Base-by-base conservation (phyloP, 2,113 vertebrate species). In the Tor tambroides region DNA sequence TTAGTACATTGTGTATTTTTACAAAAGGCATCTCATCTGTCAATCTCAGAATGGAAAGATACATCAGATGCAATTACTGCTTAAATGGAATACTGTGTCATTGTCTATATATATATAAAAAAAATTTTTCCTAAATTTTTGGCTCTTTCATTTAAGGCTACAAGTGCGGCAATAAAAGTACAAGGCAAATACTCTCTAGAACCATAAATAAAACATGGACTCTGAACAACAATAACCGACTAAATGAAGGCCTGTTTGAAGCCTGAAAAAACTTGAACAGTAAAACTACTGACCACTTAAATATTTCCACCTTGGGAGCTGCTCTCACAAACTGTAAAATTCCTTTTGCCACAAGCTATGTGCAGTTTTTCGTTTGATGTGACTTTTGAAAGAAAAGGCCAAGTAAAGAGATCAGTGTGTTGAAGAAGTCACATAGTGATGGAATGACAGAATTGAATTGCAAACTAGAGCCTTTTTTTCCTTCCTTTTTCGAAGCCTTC, bases 41-140 rank as follows among this genome's bases (percentile, higher is more conserved):
- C 38, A 43, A 38, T 87, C 51, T 28, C 49, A 59, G 35, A 61
- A 23, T 71, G 19, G 61, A 80, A 80, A 88, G 41, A 79, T 43
- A 43, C 41, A 21, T 56, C 85, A 30, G 59, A 12, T 12, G 80
- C 65, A 65, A 80, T 43, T 54, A 85, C 72, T 82, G 61, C 82
- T 72, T 90, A 91, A 93, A 85, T 88, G 82, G 91, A 92, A 89
- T 90, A 90, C 90, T 56, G 91, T 91, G 87, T 87, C 61, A 80
- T 87, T 89, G 85, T 72, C 75, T 67, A 23, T n/a, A 43, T 74
- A n/a, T 41, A 12, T n/a, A 11, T 14, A 12, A n/a, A n/a, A n/a
- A n/a, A n/a, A n/a, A n/a, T n/a, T n/a, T n/a, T 61, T 8, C 26
- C 28, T 51, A 23, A 38, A 23, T 56, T 30, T 56, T 79, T 6